A percentile compares a stretch with the other conserved stretches of the same genome.
phyloP scores from a whole-genome alignment of 2,113 vertebrate species.

The Amphilophus citrinellus region DNA sequence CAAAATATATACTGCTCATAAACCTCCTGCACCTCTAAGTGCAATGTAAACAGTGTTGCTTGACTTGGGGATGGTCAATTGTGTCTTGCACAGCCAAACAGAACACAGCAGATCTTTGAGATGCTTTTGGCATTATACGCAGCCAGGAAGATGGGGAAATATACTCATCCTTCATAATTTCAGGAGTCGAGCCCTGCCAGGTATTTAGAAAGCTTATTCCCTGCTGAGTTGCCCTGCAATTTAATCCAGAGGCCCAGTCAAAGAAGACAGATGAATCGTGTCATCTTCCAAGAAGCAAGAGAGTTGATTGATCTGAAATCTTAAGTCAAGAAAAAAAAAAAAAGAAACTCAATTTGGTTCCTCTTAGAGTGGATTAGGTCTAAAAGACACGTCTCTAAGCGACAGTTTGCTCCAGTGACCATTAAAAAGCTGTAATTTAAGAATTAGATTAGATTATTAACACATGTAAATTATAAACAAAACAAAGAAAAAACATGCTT shows the following conservation, averaged over 20 bases:
- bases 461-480: neutral
- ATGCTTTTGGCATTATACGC: conserved; percentile 39
- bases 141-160: conserved; percentile 15
- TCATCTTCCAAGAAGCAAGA: conserved; percentile 58
- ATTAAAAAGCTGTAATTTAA: conserved; percentile 1
- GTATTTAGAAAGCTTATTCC: conserved; percentile 62
- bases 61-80: conserved; percentile 40
- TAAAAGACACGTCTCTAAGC: neutral
- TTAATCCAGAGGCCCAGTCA: conserved; percentile 68
- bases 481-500: neutral
- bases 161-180: conserved; percentile 64
- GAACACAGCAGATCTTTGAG: conserved; percentile 41
- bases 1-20: conserved; percentile 10
- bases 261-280: conserved; percentile 71
- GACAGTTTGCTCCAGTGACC: neutral
- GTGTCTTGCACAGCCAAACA: conserved; percentile 7
- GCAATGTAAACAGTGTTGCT: conserved; percentile 31
- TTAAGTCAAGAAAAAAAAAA: conserved; percentile 10
- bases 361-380: conserved; percentile 49
- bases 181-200: conserved; percentile 51
- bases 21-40: conserved; percentile 2
- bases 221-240: conserved; percentile 58
- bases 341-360: conserved; percentile 17
- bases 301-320: conserved; percentile 59
- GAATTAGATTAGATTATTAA: neutral